phyloP scores from a whole-genome alignment of 2,113 vertebrate species.

The Drymodes brunneopygia region DNA sequence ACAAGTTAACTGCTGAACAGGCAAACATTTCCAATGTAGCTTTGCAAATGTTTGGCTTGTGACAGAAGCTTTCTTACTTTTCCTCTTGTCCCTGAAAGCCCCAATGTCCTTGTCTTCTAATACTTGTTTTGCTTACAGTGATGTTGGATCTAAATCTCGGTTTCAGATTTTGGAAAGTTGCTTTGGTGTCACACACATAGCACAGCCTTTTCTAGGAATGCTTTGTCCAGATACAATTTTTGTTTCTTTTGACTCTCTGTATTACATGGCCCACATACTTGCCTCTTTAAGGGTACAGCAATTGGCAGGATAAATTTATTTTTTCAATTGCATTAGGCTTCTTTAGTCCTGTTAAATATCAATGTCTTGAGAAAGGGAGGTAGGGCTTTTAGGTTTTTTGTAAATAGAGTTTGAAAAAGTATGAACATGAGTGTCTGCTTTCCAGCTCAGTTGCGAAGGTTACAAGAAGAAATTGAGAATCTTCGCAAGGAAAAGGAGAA shows the following conservation, averaged over 20 bases:
- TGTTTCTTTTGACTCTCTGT: background rate
- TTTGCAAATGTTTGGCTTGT: background rate
- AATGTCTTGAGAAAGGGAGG: background rate
- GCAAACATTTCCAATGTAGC: background rate
- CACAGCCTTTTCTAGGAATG: background rate
- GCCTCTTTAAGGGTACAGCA: background rate
- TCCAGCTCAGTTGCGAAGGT: slow-evolving; percentile 78
- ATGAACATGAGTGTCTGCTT: background rate
- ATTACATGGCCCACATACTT: background rate
- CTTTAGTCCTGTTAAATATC: background rate
- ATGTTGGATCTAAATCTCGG: background rate
- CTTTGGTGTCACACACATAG: background rate
- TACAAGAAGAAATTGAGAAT: slow-evolving; percentile 89
- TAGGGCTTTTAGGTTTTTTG: background rate
- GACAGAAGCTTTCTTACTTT: background rate
- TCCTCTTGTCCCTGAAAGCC: background rate
- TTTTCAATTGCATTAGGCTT: background rate
- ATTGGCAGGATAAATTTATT: background rate
- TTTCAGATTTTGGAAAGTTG: background rate
- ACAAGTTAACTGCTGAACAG: background rate
- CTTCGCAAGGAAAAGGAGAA: slow-evolving; percentile 89
- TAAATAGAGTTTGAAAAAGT: background rate
- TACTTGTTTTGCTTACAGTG: background rate
- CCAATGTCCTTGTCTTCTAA: background rate
- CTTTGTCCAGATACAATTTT: background rate